Evolutionary conservation across 2,113 vertebrate genomes (phyloP), one percentile per base, ranked within the genome.

Genomic region (Pitta sordida): DNA sequence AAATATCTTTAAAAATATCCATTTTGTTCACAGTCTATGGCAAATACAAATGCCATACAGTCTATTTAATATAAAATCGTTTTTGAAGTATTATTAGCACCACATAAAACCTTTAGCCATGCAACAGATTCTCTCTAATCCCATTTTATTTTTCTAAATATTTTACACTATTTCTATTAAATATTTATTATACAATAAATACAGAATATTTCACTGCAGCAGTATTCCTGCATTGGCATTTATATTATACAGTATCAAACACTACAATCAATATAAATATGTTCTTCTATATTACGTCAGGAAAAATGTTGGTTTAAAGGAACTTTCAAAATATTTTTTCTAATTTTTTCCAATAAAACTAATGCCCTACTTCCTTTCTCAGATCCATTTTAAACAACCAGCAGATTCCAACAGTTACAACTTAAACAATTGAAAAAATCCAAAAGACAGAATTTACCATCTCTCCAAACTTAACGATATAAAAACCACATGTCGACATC

Each of bases 341-440:
- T 76, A 10, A 4, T 43, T 92, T 46, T 85, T 22, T 37, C 70
- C 69, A 81, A 73, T 84, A 96, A 94, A 94, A 85, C 52, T 83
- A 89, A 91, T 80, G 55, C 63, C 19, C 43, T 58, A 18, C 79
- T 96, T 96, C 93, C 78, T 87, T 82, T 76, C 74, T 87, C 37
- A 65, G 37, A 87, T 63, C 78, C 59, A 65, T 55, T 89, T 87
- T 65, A 86, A 95, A 92, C 51, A 89, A 36, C 21, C 29, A 92
- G 49, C 43, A 87, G 37, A 91, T 80, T 92, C 82, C 81, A 93
- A 92, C 9, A 76, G 62, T 73, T 92, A 79, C 62, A 67, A 93
- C 11, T 83, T 58, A 75, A 87, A 79, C 63, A 73, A 65, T 19
- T 48, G 23, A 63, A 94, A 91, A 80, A 85, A 74, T n/a, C 37